Conservation (phyloP, 2,888 invertebrate genomes). For the Pherbina coryleti region DNA sequence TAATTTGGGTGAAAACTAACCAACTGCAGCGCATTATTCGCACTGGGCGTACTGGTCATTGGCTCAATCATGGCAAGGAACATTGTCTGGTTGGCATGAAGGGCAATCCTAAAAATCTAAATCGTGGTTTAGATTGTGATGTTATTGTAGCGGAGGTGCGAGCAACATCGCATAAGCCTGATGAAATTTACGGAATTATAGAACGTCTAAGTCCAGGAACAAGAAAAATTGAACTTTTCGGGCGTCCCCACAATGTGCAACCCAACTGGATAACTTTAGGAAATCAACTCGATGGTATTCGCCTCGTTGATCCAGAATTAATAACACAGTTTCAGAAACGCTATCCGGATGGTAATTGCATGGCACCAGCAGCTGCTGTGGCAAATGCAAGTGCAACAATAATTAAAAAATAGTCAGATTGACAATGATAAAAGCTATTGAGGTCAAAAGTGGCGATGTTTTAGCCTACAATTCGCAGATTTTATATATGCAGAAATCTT, state of each 20-base stretch:
- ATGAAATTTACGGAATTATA: slow-evolving; percentile 98
- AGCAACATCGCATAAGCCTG: slow-evolving; percentile 98
- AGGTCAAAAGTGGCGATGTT: background rate
- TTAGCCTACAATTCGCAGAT: no score
- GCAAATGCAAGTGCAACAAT: slow-evolving; percentile 34
- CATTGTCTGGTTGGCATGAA: slow-evolving; percentile 98
- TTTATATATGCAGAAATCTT: no score
- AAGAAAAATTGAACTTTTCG: slow-evolving; percentile 96
- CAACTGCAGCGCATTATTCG: slow-evolving; percentile 96
- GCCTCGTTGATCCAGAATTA: slow-evolving; percentile 91
- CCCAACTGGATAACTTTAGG: slow-evolving; percentile 99
- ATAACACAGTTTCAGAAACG: slow-evolving; percentile 90
- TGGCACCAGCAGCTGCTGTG: slow-evolving; percentile 62
- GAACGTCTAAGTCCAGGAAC: slow-evolving; percentile 97
- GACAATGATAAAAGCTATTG: background rate
- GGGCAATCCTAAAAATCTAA: slow-evolving; percentile 90
- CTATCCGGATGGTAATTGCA: slow-evolving; percentile 87
- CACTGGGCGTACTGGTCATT: slow-evolving; percentile 97
- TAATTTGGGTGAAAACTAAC: slow-evolving; percentile 99
- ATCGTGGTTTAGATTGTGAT: slow-evolving; percentile 95
- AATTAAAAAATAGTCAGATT: slow-evolving; percentile 15
- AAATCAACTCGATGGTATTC: slow-evolving; percentile 96
- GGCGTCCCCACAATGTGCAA: slow-evolving; percentile 96
- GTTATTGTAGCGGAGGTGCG: slow-evolving; percentile 98
- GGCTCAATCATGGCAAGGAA: slow-evolving; percentile 99